Conservation (phyloP, 2,797 vertebrate genomes). For the Catharus ustulatus region DNA sequence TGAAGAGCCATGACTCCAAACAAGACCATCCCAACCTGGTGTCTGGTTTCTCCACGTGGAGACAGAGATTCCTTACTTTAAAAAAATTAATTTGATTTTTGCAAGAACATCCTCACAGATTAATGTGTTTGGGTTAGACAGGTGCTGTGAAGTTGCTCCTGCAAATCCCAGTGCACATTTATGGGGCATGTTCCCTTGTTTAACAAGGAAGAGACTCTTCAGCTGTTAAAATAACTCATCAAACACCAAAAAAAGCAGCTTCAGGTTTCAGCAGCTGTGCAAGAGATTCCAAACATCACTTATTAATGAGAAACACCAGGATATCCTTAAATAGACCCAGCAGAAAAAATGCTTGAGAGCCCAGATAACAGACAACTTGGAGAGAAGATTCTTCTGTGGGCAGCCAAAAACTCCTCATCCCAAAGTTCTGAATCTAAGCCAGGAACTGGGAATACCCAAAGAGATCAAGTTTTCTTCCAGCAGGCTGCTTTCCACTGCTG, state of each 20-base stretch:
- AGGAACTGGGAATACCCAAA: not conserved
- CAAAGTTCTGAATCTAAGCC: not conserved
- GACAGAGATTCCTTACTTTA: not conserved
- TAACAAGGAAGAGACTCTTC: not conserved
- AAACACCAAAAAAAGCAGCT: not conserved
- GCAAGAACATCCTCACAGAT: not conserved
- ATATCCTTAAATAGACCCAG: not conserved
- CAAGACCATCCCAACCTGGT: not conserved
- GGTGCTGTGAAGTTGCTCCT: not conserved
- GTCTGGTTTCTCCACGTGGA: accelerated
- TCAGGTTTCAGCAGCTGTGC: not conserved
- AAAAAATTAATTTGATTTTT: not conserved
- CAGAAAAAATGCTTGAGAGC: not conserved
- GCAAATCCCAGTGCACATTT: not conserved
- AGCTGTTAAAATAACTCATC: not conserved
- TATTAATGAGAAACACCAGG: not conserved
- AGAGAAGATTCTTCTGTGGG: not conserved
- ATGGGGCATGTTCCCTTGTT: not conserved
- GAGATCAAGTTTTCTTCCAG: not conserved
- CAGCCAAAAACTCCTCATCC: not conserved
- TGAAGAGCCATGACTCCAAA: not conserved
- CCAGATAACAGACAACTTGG: not conserved
- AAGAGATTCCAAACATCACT: not conserved
- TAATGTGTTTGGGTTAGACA: not conserved
- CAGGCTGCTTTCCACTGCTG: not conserved